Evolutionary conservation across 2,797 vertebrate species (phyloP), one percentile per base, ranked within the genome.

Genomic region (Lophius americanus): DNA sequence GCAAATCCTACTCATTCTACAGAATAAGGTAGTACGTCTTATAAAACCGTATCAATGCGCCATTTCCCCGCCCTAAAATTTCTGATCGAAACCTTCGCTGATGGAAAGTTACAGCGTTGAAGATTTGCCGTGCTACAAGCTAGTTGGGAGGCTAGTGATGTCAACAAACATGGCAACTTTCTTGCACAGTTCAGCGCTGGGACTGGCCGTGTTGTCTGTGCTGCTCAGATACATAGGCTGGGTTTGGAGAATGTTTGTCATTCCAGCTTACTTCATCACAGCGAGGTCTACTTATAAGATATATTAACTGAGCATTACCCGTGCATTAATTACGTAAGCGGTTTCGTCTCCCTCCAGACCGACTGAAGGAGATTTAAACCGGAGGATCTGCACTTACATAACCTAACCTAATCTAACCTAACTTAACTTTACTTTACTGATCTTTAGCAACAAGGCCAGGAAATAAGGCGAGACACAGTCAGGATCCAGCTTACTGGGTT

Each of bases 161-260:
- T 82, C 84, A 89, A 91, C 68, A 85, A 84, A 84, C 63, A 81
- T 79, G 72, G 69, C 82, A 85, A 88, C 79, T 89, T 87, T 75
- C 2, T 47, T 44, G n/a, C 43, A 56, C 36, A 70, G 44, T 63
- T 14, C 47, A 7, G 12, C 57, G 53, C 50, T 65, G 49, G 62
- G 42, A 62, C 33, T 6, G 72, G 57, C 65, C 12, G 64, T 38
- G 10, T 66, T 70, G 38, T 67, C 46, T 51, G 3, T 58, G 44
- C 73, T 64, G 68, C 54, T 73, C 78, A 58, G 42, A 4, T 4
- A 3, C 51, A 39, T 3, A 3, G 38, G 23, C 23, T 23, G 23
- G 23, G 36, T 38, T 48, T 23, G 7, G 52, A 32, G 5, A 5
- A 3, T 49, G 41, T 65, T 51, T 51, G 0, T 3, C 36, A 48